Percentiles rank a stretch among this genome's conserved stretches.
These are phyloP conservation scores for Polypterus senegalus DNA, from an alignment of 2,113 vertebrate genomes.

Conservation along the genomic window DNA sequence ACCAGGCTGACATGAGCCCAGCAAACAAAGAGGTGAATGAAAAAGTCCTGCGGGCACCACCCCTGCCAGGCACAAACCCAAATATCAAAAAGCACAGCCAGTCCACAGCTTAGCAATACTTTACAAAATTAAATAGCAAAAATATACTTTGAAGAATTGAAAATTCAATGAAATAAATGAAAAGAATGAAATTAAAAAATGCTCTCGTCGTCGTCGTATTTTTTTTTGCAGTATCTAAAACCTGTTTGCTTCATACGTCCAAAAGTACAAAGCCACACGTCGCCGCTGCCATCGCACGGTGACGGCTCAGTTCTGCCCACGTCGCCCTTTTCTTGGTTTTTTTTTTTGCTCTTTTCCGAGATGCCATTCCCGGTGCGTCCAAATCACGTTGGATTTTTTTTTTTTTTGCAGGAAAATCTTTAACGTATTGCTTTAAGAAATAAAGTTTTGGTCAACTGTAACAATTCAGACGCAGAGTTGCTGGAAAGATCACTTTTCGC, in stretches of 20 bases:
- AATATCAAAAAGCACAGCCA: slow-evolving; percentile 19
- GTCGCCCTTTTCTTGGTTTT: no score
- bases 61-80: slow-evolving; percentile 4
- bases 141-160: slow-evolving; percentile 31
- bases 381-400: not conserved
- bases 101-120: slow-evolving; percentile 24
- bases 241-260: slow-evolving; percentile 21
- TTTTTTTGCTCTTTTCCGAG: no score
- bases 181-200: slow-evolving; percentile 18
- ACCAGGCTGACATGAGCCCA: no score
- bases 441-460: slow-evolving; percentile 39
- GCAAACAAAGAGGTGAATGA: no score
- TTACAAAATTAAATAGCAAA: slow-evolving; percentile 39
- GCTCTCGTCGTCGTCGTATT: no score
- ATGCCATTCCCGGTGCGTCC: no score
- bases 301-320: no score
- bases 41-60: no score
- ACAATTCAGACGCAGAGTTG: not conserved
- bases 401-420: slow-evolving; percentile 34
- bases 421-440: slow-evolving; percentile 56
- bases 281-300: no score
- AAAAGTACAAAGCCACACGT: not conserved
- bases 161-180: slow-evolving; percentile 31
- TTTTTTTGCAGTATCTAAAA: not conserved
- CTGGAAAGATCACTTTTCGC: no score